Percentiles rank a stretch among this genome's conserved stretches.
These are phyloP conservation scores for Anas platyrhynchos DNA, from an alignment of 2,113 vertebrate genomes.

Conservation along the genomic window DNA sequence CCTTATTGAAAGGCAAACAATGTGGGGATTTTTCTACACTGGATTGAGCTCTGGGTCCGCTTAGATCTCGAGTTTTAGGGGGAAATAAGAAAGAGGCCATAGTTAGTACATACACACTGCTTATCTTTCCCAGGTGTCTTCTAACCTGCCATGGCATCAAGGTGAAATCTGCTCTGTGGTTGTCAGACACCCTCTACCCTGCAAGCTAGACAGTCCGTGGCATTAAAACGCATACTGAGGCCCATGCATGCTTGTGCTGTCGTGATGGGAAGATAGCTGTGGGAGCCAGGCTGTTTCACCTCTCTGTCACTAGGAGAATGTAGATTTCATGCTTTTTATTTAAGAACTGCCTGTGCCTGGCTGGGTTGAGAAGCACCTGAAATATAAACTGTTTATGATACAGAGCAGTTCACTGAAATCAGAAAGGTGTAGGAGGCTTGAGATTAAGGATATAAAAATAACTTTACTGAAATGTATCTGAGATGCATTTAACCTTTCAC, in stretches of 20 bases:
- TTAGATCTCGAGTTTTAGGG: background rate
- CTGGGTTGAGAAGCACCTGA: background rate
- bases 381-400: background rate
- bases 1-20: rapidly evolving
- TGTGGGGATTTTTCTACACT: background rate
- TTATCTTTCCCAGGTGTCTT: background rate
- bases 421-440: background rate
- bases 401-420: background rate
- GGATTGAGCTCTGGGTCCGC: background rate
- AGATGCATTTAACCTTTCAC: background rate
- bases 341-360: background rate
- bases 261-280: background rate
- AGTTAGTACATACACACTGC: background rate
- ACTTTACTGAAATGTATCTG: background rate
- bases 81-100: background rate
- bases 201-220: background rate
- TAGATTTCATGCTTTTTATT: background rate
- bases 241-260: background rate
- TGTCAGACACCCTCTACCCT: background rate
- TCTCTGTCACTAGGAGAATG: background rate
- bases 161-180: background rate
- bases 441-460: background rate
- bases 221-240: background rate
- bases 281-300: background rate
- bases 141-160: background rate